Evolutionary conservation across 1,140 invertebrate genomes (phyloP), one percentile per base, ranked within the genome.

Genomic region (Trachelipus rathkii): DNA sequence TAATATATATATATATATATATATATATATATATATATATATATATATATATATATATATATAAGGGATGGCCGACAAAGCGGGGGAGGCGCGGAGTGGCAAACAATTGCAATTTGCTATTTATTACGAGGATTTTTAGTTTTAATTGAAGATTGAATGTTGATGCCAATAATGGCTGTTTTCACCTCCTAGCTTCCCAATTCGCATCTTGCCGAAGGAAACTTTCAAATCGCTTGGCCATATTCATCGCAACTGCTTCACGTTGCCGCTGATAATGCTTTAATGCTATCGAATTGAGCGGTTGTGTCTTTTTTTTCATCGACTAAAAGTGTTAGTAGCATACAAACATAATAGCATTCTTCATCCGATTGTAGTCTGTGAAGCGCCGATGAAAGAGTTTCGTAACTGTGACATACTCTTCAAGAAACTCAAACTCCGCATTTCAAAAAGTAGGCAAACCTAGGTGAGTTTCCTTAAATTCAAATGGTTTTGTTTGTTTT

Each of bases 331-430:
- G 71, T 75, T 60, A 44, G 76, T 9, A 77, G 71, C 44, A 75
- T 60, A n/a, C 72, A 33, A 15, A 72, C 71, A 67, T 60, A 67
- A 44, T 43, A 73, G 43, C 71, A 60, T 23, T 53, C 7, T 74
- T 74, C 60, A 21, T 77, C 71, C 60, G 70, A 50, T 46, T 77
- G 76, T 19, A 77, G 44, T 15, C 43, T 46, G 72, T 75, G 4
- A 73, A 53, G 50, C 66, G 76, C 71, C 50, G 76, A 10, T 72
- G 76, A 72, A 73, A 77, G 45, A 53, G 70, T 24, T 71, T 11
- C 50, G 75, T 46, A 11, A 77, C 71, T 46, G 46, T 75, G 50
- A 77, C 76, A 72, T 60, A 74, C 76, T 75, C 71, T 73, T 44
- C 45, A 19, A 73, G 53, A 46, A 77, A 77, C 74, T 77, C 71